These are phyloP conservation scores for Macropis europaea DNA, from an alignment of 2,888 invertebrate genomes.

Conservation along the genomic window DNA sequence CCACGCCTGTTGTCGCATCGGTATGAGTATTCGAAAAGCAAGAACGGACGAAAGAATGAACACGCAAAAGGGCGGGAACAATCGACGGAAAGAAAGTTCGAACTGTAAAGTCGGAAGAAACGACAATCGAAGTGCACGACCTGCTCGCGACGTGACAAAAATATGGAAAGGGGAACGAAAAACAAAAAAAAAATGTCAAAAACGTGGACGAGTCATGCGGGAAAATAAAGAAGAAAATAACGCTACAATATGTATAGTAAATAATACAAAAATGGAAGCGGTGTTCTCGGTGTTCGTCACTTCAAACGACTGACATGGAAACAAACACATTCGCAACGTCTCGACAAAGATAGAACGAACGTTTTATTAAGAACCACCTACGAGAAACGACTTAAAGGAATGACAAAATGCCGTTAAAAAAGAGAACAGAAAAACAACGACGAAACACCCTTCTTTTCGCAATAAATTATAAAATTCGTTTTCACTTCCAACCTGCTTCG, in stretches of 20 bases:
- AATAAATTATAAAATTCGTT: slow-evolving; percentile 15
- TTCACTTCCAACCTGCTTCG: background rate
- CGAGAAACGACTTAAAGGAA: slow-evolving; percentile 23
- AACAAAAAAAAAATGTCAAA: slow-evolving; percentile 24
- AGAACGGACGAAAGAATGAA: slow-evolving; percentile 19
- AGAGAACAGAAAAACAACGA: slow-evolving; percentile 22
- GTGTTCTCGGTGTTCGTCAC: slow-evolving; percentile 1
- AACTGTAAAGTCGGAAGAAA: too few relatives aligned
- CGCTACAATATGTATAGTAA: background rate
- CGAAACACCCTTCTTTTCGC: background rate
- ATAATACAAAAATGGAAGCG: slow-evolving; percentile 20
- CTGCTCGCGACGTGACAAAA: background rate
- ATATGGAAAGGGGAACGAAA: background rate
- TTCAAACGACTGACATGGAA: slow-evolving; percentile 4
- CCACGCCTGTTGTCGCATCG: slow-evolving; percentile 13
- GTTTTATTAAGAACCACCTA: slow-evolving; percentile 2
- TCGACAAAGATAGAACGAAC: slow-evolving; percentile 20
- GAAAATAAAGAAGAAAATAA: background rate
- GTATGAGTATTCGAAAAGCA: slow-evolving; percentile 54
- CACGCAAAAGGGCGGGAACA: background rate
- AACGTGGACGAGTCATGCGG: background rate
- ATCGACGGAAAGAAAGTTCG: too few relatives aligned
- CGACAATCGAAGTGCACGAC: slow-evolving; percentile 21
- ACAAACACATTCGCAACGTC: slow-evolving; percentile 36
- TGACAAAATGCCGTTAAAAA: slow-evolving; percentile 28